phyloP scores from a whole-genome alignment of 2,797 vertebrate species.

The Hoplostethus mediterraneus region DNA sequence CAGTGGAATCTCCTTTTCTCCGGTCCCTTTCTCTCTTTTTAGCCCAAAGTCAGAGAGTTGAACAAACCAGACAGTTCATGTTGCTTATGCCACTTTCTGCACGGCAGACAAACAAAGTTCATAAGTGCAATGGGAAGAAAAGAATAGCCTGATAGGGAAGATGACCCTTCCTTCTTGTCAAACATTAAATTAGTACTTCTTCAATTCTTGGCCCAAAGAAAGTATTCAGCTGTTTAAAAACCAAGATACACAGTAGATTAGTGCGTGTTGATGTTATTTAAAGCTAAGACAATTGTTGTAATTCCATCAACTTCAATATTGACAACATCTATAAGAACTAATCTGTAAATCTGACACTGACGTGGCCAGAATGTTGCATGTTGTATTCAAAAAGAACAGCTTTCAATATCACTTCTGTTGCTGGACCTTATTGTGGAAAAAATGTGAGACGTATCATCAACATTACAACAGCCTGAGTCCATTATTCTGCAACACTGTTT shows the following conservation, averaged over 20 bases:
- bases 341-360: neutral
- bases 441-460: slow-evolving; percentile 4
- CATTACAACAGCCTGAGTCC: neutral
- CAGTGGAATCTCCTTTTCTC: slow-evolving; percentile 43
- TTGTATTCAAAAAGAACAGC: neutral
- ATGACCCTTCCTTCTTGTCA: slow-evolving; percentile 2
- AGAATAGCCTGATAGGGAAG: slow-evolving; percentile 11
- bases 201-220: slow-evolving; percentile 3
- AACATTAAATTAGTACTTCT: slow-evolving; percentile 30
- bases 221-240: slow-evolving; percentile 7
- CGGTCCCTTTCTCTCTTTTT: slow-evolving; percentile 19
- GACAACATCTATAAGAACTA: neutral
- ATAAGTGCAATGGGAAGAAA: neutral
- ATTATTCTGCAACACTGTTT: neutral
- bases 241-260: neutral
- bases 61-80: slow-evolving; percentile 46
- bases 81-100: slow-evolving; percentile 23
- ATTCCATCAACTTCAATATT: neutral
- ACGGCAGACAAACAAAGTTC: slow-evolving; percentile 18
- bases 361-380: neutral
- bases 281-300: slow-evolving; percentile 1
- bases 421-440: slow-evolving; percentile 5
- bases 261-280: neutral
- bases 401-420: neutral
- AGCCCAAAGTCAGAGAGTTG: slow-evolving; percentile 27